phyloP scores from a whole-genome alignment of 2,888 invertebrate species.

The Ernsta delagoae region DNA sequence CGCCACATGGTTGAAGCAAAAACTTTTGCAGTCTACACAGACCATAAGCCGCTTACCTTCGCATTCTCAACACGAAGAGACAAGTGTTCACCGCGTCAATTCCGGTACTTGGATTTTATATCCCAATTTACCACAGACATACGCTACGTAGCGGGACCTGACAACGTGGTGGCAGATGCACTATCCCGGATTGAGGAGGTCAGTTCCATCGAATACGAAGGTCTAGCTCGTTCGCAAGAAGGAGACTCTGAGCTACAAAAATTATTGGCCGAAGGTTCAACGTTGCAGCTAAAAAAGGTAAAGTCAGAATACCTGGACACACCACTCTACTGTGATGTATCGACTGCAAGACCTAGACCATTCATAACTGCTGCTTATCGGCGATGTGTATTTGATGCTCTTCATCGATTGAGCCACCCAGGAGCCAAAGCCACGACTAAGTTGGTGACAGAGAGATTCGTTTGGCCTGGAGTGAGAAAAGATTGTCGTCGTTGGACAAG shows the following conservation, averaged over 20 bases:
- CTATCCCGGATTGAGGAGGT: not conserved
- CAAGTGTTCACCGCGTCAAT: not conserved
- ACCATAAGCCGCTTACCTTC: not conserved
- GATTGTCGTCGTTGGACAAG: conserved; percentile 13
- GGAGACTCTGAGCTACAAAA: not conserved
- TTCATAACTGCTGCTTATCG: not conserved
- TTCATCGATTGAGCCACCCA: conserved; percentile 17
- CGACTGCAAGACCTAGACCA: not conserved
- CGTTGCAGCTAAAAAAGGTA: not conserved
- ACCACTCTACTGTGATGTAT: conserved; percentile 6
- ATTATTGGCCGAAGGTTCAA: not conserved
- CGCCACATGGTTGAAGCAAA: conserved; percentile 23
- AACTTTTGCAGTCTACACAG: not conserved
- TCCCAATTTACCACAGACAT: conserved; percentile 27
- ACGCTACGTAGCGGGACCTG: conserved; percentile 9
- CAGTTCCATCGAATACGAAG: not conserved
- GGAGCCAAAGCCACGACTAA: not conserved
- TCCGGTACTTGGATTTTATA: conserved; percentile 21
- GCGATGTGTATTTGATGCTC: not conserved
- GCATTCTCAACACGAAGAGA: not conserved
- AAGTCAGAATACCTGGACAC: conserved; percentile 5
- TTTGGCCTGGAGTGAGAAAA: conserved; percentile 12
- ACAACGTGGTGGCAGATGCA: not conserved
- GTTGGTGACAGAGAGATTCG: conserved; percentile 1
- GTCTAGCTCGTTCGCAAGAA: not conserved